These are phyloP conservation scores for Beris chalybata DNA, from an alignment of 2,888 invertebrate species.

Conservation along the genomic window DNA sequence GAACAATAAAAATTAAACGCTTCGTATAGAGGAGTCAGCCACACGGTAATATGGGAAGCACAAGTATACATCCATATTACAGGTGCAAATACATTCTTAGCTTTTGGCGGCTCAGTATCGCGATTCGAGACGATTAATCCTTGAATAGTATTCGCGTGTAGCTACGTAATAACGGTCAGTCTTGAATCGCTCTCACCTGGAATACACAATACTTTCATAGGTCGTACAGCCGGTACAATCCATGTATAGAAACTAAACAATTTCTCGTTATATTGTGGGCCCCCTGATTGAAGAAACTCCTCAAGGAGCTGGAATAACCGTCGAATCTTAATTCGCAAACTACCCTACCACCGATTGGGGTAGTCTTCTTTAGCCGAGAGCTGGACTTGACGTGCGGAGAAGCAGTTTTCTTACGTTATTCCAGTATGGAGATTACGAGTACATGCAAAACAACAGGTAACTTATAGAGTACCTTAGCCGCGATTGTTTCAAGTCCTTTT, in stretches of 20 bases:
- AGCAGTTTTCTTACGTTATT: constrained; percentile 14
- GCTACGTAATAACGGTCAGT: constrained; percentile 27
- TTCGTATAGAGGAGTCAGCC: neutral
- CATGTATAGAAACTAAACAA: neutral
- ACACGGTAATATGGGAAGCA: neutral
- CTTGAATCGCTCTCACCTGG: neutral
- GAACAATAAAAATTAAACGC: neutral
- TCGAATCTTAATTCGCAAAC: constrained; percentile 12
- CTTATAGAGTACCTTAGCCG: neutral
- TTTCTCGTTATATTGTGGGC: constrained; percentile 6
- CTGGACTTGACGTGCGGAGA: constrained; percentile 9
- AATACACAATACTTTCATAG: constrained; percentile 4
- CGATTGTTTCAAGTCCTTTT: constrained; percentile 11
- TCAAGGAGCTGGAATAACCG: constrained; percentile 24
- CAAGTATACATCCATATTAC: constrained; percentile 2
- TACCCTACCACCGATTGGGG: constrained; percentile 8
- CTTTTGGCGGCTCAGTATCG: neutral
- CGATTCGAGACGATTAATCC: too few relatives aligned
- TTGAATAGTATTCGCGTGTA: constrained; percentile 25
- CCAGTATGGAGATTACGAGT: constrained; percentile 17
- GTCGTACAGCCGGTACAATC: constrained; percentile 11
- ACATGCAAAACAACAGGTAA: constrained; percentile 31
- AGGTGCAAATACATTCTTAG: constrained; percentile 16
- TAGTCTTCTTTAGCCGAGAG: constrained; percentile 6
- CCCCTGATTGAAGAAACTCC: constrained; percentile 18